Percentiles rank a stretch among this genome's conserved stretches.
These are phyloP conservation scores for Myzus persicae DNA, from an alignment of 1,140 invertebrate species.

Conservation along the genomic window DNA sequence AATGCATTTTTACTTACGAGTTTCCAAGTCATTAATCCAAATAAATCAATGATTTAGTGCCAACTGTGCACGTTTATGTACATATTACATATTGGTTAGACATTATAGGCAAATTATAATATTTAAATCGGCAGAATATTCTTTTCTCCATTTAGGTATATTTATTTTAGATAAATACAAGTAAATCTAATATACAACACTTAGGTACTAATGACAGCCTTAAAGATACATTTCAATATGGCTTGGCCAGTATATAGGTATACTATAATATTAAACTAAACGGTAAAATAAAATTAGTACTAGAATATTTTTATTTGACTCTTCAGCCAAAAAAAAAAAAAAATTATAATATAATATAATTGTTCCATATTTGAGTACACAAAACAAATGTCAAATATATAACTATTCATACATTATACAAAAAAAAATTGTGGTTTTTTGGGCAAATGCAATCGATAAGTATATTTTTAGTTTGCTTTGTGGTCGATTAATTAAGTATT, in stretches of 20 bases:
- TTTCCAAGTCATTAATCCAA: no score
- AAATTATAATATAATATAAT: background rate
- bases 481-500: no score
- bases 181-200: background rate
- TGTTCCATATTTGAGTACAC: background rate
- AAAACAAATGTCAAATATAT: no score
- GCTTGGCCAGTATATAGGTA: background rate
- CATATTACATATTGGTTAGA: no score
- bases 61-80: no score
- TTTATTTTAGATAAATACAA: constrained; percentile 13
- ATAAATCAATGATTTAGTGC: no score
- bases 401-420: no score
- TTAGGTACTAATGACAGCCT: constrained; percentile 1
- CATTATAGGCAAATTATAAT: no score
- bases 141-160: background rate
- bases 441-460: no score
- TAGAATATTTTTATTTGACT: background rate
- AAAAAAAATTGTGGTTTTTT: no score
- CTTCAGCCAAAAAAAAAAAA: background rate
- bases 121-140: background rate
- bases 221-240: background rate
- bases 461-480: no score
- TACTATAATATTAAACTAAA: background rate
- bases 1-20: no score
- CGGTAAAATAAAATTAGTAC: background rate